phyloP scores from a whole-genome alignment of 2,113 vertebrate genomes.

The Gavia stellata region DNA sequence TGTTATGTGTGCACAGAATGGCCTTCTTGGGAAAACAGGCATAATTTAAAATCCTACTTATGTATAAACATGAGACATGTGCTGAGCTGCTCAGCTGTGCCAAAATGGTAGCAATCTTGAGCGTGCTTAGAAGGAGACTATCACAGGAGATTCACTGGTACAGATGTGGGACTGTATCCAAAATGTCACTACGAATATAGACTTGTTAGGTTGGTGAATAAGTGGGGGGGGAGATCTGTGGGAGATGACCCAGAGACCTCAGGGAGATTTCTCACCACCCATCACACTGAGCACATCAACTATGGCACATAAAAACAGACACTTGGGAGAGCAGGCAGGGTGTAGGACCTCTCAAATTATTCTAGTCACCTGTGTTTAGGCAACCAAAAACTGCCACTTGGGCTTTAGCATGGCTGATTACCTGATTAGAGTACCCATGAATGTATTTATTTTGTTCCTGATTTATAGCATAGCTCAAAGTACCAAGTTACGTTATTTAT shows the following conservation, averaged over 20 bases:
- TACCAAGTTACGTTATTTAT: not conserved
- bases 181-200: not conserved
- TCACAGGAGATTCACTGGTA: not conserved
- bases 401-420: not conserved
- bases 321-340: not conserved
- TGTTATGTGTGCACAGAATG: not conserved
- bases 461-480: not conserved
- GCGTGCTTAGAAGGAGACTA: not conserved
- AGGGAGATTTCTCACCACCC: not conserved
- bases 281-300: not conserved
- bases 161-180: not conserved
- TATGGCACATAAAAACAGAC: not conserved
- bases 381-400: not conserved
- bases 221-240: fast-evolving
- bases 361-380: not conserved
- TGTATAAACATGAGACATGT: not conserved
- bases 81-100: not conserved
- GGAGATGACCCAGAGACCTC: not conserved
- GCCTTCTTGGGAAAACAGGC: not conserved
- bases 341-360: not conserved
- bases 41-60: not conserved
- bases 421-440: not conserved
- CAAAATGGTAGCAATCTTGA: not conserved
- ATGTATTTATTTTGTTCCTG: not conserved
- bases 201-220: not conserved